Percentiles rank a stretch among this genome's conserved stretches.
Evolutionary conservation across 2,113 vertebrate species (phyloP).

Genomic region (Epinephelus moara): DNA sequence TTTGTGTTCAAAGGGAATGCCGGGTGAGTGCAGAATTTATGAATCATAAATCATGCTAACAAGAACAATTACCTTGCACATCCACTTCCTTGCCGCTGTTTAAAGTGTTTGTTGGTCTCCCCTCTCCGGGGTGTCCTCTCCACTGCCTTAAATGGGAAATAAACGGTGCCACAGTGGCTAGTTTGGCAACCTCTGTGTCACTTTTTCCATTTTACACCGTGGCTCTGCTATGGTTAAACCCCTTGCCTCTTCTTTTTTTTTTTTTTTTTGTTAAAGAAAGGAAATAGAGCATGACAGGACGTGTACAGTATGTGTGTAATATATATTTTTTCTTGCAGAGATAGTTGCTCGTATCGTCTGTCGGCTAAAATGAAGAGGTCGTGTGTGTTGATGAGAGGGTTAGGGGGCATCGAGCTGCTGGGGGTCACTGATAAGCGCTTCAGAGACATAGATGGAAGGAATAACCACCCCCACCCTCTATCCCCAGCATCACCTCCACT

Average conservation of each 20-base stretch:
- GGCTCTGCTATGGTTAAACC: slow-evolving; percentile 26
- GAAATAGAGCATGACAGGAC: slow-evolving; percentile 37
- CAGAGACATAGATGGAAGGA: slow-evolving; percentile 66
- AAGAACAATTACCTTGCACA: slow-evolving; percentile 78
- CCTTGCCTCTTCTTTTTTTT: neutral
- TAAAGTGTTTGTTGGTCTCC: slow-evolving; percentile 46
- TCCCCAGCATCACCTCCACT: slow-evolving; percentile 13
- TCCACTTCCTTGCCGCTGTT: slow-evolving; percentile 47
- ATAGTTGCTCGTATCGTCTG: slow-evolving; percentile 52
- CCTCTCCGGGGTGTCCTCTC: slow-evolving; percentile 41
- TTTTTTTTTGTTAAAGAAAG: slow-evolving; percentile 36
- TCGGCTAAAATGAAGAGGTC: slow-evolving; percentile 55
- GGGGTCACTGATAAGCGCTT: slow-evolving; percentile 80
- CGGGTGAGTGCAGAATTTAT: slow-evolving; percentile 71
- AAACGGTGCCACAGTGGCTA: slow-evolving; percentile 63
- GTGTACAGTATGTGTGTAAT: neutral
- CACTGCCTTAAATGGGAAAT: slow-evolving; percentile 57
- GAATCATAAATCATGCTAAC: slow-evolving; percentile 82
- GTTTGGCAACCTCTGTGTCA: slow-evolving; percentile 65
- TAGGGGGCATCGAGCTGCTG: slow-evolving; percentile 56
- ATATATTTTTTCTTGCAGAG: slow-evolving; percentile 22
- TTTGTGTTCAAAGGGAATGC: slow-evolving; percentile 63
- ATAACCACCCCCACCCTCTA: slow-evolving; percentile 30
- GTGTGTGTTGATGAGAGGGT: slow-evolving; percentile 73
- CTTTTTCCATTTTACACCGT: slow-evolving; percentile 46